phyloP scores from a whole-genome alignment of 2,888 invertebrate species.

The Pristionchus fissidentatus region DNA sequence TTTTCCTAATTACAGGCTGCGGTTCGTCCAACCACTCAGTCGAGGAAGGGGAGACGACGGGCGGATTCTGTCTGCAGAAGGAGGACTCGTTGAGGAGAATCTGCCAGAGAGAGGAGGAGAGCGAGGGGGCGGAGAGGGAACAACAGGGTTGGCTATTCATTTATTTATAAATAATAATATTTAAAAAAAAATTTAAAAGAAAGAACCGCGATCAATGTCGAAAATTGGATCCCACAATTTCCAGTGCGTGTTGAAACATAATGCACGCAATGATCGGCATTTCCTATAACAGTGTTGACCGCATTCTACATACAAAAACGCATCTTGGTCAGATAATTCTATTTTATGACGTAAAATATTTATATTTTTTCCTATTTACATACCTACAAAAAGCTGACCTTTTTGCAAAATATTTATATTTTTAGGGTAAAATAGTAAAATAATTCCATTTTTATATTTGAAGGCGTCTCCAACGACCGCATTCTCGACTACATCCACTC shows the following conservation, averaged over 20 bases:
- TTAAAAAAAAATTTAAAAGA: not conserved
- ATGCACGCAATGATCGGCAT: too few relatives aligned
- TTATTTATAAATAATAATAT: not conserved
- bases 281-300: too few relatives aligned
- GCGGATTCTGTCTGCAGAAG: conserved; percentile 36
- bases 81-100: conserved; percentile 33
- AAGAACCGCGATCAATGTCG: not conserved
- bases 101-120: not conserved
- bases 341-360: too few relatives aligned
- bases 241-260: too few relatives aligned
- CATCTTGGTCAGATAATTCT: too few relatives aligned
- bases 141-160: not conserved
- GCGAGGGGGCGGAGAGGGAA: not conserved
- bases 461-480: conserved; percentile 75
- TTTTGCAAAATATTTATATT: too few relatives aligned
- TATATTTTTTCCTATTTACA: too few relatives aligned
- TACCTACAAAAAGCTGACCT: too few relatives aligned
- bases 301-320: too few relatives aligned
- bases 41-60: not conserved
- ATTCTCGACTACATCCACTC: conserved; percentile 90
- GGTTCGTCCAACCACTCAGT: conserved; percentile 25
- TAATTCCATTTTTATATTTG: too few relatives aligned
- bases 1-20: conserved; percentile 6
- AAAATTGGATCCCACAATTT: too few relatives aligned
- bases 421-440: too few relatives aligned